phyloP scores from a whole-genome alignment of 2,113 vertebrate species.

The Crotalus horridus region DNA sequence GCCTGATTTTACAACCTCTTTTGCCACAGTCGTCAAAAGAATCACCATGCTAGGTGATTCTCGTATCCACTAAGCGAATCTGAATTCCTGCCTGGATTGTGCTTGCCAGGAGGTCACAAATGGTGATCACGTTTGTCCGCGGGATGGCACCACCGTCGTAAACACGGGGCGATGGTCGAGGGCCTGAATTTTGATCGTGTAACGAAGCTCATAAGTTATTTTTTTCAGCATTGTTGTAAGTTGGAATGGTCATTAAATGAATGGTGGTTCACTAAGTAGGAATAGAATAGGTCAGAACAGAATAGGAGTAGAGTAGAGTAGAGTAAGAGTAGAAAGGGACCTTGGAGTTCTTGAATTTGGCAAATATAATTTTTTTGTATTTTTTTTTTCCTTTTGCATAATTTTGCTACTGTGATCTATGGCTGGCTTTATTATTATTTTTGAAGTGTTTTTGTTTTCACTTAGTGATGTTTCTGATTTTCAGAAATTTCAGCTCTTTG shows the following conservation, averaged over 20 bases:
- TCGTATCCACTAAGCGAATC: background rate
- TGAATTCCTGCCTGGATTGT: background rate
- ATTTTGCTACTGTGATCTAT: background rate
- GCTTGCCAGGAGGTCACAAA: background rate
- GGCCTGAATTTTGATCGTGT: background rate
- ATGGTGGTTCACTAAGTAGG: too few species aligned
- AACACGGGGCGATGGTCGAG: background rate
- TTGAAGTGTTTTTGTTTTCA: background rate
- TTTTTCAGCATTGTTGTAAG: background rate
- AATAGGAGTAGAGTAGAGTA: too few species aligned
- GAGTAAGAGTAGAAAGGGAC: too few species aligned
- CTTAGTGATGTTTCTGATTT: background rate
- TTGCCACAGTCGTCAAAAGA: background rate
- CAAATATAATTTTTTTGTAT: background rate
- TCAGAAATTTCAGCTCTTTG: background rate
- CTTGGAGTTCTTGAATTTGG: background rate
- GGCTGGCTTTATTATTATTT: background rate
- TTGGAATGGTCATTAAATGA: background rate
- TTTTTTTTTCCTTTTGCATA: background rate
- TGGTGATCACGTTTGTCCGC: background rate
- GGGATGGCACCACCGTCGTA: background rate
- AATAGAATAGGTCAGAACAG: too few species aligned
- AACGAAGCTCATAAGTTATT: background rate
- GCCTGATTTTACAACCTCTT: background rate
- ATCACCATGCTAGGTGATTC: background rate